Evolutionary conservation across 2,797 vertebrate genomes (phyloP).

Genomic region (Craterocephalus amniculus): DNA sequence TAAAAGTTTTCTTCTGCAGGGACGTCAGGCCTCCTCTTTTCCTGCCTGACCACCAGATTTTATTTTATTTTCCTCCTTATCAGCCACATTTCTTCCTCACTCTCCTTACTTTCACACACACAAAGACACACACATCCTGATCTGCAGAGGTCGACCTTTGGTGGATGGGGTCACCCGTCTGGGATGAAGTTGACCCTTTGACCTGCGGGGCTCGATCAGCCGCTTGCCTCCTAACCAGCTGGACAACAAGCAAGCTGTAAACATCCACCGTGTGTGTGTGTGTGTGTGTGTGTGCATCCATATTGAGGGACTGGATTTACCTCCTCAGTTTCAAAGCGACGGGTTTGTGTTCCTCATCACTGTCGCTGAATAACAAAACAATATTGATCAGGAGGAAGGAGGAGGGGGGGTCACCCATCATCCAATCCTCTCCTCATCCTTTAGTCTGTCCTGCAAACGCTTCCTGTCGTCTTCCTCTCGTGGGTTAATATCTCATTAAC

Average conservation of each 20-base stretch:
- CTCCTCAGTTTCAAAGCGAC: slow-evolving; percentile 23
- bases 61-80: slow-evolving; percentile 2
- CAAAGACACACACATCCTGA: slow-evolving; percentile 19
- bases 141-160: slow-evolving; percentile 68
- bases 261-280: slow-evolving; percentile 25
- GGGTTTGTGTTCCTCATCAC: slow-evolving; percentile 42
- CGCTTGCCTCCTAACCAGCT: slow-evolving; percentile 77
- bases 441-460: slow-evolving; percentile 37
- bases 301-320: slow-evolving; percentile 42
- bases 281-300: slow-evolving; percentile 16
- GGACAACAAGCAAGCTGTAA: slow-evolving; percentile 62
- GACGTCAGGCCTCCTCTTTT: no score
- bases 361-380: slow-evolving; percentile 35
- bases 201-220: slow-evolving; percentile 68
- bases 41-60: not conserved
- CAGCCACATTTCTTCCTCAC: slow-evolving; percentile 17
- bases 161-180: slow-evolving; percentile 80
- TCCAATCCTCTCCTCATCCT: slow-evolving; percentile 21
- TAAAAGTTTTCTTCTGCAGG: no score
- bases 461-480: slow-evolving; percentile 55
- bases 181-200: slow-evolving; percentile 80
- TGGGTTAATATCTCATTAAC: slow-evolving; percentile 76
- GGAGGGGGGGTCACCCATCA: slow-evolving; percentile 35
- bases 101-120: slow-evolving; percentile 17
- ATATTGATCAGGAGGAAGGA: slow-evolving; percentile 48